Evolutionary conservation across 2,888 invertebrate species (phyloP).

Genomic region (Drosophila longiperda): DNA sequence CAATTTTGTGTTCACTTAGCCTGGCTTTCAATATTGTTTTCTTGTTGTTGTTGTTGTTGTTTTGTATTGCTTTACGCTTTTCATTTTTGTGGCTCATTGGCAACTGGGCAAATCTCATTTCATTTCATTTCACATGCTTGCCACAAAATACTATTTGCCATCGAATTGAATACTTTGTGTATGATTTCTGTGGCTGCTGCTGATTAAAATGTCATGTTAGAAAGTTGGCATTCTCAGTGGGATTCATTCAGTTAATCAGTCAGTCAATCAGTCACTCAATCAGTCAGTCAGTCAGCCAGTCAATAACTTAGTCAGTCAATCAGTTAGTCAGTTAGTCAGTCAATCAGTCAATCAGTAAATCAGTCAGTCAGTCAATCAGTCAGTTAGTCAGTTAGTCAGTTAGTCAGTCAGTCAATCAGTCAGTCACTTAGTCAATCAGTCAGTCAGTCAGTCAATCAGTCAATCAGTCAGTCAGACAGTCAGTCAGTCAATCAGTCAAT

Average conservation of each 20-base stretch:
- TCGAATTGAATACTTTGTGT: conserved; percentile 21
- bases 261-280: too few species aligned
- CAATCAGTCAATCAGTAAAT: too few species aligned
- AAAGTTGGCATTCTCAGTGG: conserved; percentile 7
- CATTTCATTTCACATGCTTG: conserved; percentile 24
- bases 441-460: too few species aligned
- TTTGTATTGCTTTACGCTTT: not conserved
- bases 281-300: too few species aligned
- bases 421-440: too few species aligned
- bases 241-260: conserved; percentile 3
- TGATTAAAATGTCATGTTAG: conserved; percentile 22
- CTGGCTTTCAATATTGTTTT: conserved; percentile 10
- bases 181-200: conserved; percentile 6
- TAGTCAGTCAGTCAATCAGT: too few species aligned
- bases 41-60: conserved; percentile 2
- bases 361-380: too few species aligned
- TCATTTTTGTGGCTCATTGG: conserved; percentile 9
- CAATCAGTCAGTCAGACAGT: too few species aligned
- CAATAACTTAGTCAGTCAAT: too few species aligned
- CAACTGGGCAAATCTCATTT: conserved; percentile 2
- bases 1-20: conserved; percentile 11
- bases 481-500: too few species aligned
- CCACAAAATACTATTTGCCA: conserved; percentile 29
- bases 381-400: too few species aligned
- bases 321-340: too few species aligned